Conservation (phyloP, 2,797 vertebrate genomes). For the Halcyon smyrnensis region DNA sequence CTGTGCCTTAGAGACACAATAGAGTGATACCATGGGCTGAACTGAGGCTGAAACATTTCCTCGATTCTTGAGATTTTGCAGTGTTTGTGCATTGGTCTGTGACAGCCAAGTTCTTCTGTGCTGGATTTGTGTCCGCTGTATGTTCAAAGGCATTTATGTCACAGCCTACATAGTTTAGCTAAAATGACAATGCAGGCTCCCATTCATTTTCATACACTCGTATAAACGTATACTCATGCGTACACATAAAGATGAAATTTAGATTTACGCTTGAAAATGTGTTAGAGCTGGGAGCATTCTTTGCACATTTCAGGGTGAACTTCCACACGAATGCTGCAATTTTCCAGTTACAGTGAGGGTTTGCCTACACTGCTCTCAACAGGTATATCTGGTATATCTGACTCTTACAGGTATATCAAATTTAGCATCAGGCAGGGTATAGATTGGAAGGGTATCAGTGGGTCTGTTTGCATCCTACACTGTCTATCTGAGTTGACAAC, state of each 20-base stretch:
- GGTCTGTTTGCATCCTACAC: background rate
- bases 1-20: background rate
- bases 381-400: background rate
- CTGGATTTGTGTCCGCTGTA: fast-evolving
- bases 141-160: background rate
- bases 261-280: background rate
- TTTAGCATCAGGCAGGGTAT: background rate
- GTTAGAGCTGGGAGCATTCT: background rate
- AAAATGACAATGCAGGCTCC: background rate
- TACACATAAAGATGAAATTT: background rate
- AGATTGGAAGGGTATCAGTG: background rate
- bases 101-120: background rate
- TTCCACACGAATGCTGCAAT: background rate
- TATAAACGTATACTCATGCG: background rate
- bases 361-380: background rate
- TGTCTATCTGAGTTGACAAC: background rate
- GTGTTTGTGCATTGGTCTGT: background rate
- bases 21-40: background rate
- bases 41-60: background rate
- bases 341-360: background rate
- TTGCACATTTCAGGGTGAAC: background rate
- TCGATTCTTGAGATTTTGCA: background rate
- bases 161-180: background rate
- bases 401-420: background rate
- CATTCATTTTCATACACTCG: background rate